phyloP scores from a whole-genome alignment of 2,888 invertebrate genomes.

The Colostygia pectinataria region DNA sequence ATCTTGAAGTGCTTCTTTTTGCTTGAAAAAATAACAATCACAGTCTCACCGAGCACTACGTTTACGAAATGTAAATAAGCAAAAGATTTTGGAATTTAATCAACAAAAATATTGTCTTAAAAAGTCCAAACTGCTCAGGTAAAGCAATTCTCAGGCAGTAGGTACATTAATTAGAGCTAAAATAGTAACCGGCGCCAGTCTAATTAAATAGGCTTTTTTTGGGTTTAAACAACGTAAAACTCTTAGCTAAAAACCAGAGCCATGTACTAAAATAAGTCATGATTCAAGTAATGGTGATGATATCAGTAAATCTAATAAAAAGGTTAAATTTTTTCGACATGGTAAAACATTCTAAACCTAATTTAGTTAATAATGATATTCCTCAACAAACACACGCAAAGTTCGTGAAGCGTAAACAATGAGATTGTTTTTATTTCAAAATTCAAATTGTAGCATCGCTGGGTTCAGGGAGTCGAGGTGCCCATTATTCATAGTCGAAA shows the following conservation, averaged over 20 bases:
- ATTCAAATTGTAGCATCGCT: slow-evolving; percentile 50
- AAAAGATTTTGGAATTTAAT: not conserved
- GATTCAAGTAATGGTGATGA: slow-evolving; percentile 16
- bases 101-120: not conserved
- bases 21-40: too few species aligned
- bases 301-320: slow-evolving; percentile 22
- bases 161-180: slow-evolving; percentile 36
- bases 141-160: slow-evolving; percentile 37
- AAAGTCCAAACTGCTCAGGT: slow-evolving; percentile 19
- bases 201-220: slow-evolving; percentile 31
- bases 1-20: too few species aligned
- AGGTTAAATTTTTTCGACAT: slow-evolving; percentile 1
- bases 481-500: slow-evolving; percentile 66
- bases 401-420: slow-evolving; percentile 31
- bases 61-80: slow-evolving; percentile 1
- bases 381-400: slow-evolving; percentile 28
- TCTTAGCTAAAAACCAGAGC: slow-evolving; percentile 7
- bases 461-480: slow-evolving; percentile 41
- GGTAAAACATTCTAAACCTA: not conserved
- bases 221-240: slow-evolving; percentile 24
- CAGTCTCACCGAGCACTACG: too few species aligned
- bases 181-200: slow-evolving; percentile 33
- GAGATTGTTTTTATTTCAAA: slow-evolving; percentile 52
- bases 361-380: slow-evolving; percentile 20
- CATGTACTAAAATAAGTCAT: slow-evolving; percentile 9